Evolutionary conservation across 2,113 vertebrate genomes (phyloP), one percentile per base, ranked within the genome.

Genomic region (Riparia riparia): DNA sequence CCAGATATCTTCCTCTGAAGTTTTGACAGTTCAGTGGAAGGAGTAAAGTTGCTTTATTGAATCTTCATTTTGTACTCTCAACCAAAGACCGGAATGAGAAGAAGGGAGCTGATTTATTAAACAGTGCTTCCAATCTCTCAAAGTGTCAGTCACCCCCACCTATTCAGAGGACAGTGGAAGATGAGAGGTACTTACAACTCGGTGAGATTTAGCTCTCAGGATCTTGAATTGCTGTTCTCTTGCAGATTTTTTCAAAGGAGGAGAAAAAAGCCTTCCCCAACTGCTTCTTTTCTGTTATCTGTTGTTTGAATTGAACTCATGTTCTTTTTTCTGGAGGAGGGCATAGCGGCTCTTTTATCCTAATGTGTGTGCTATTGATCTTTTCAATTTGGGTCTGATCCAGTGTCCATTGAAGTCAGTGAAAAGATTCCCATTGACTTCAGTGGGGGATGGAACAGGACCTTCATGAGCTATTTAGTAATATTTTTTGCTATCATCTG

Each of bases 401-500:
- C 90, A 94, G 29, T 81, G 64, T 73, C 71, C 82, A 93, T 73
- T 96, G 95, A 96, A 97, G 93, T 94, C 93, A 96, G 56, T 88
- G 93, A 93, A 96, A 93, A 94, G 85, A 83, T 93, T 96, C 82
- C 87, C 47, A 70, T 86, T 96, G 95, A 93, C 87, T 96, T 96
- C 85, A 93, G 4, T 74, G 68, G 56, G 39, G 68, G 76, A 74
- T 81, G 93, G 82, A 93, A 58, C 42, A 77, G 37, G 28, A 37
- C 53, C 86, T 95, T 92, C 73, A 28, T 69, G 71, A 91, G 74
- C 42, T 90, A 50, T 87, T 90, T 82, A 82, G 79, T 84, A 91
- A 64, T 90, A 74, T 87, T 97, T 97, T 96, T 94, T 86, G 63
- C 92, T 78, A 78, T 79, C 51, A 68, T 94, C 79, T 88, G 57